Conservation (phyloP, 2,888 invertebrate species). For the Physocephala rufipes region DNA sequence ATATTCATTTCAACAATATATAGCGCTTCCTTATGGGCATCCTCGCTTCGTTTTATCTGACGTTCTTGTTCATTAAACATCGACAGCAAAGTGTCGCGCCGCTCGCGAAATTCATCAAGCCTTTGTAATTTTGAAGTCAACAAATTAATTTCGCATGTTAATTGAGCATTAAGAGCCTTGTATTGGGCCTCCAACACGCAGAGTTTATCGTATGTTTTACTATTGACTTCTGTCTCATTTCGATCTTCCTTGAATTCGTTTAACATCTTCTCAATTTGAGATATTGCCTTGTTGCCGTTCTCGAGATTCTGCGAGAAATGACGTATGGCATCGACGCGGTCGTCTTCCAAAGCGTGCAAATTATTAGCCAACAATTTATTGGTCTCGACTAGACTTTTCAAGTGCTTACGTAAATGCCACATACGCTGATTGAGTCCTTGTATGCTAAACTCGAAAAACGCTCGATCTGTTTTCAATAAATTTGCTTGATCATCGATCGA, state of each 20-base stretch:
- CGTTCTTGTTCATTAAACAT: neutral
- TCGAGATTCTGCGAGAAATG: neutral
- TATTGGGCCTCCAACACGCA: slow-evolving; percentile 4
- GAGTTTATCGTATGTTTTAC: neutral
- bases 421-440: slow-evolving; percentile 8
- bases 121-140: slow-evolving; percentile 8
- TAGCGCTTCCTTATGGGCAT: neutral
- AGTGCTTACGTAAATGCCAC: neutral
- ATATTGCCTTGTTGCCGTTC: neutral
- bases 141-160: slow-evolving; percentile 12
- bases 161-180: slow-evolving; percentile 7
- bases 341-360: slow-evolving; percentile 7
- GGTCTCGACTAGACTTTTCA: neutral
- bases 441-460: neutral
- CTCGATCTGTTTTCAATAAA: neutral
- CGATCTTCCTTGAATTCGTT: neutral
- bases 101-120: slow-evolving; percentile 18
- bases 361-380: neutral
- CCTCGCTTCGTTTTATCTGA: slow-evolving; percentile 4
- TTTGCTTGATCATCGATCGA: neutral
- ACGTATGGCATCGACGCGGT: neutral
- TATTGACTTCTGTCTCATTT: neutral
- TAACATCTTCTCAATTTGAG: neutral
- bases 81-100: slow-evolving; percentile 8
- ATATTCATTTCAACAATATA: slow-evolving; percentile 19